Evolutionary conservation across 2,797 vertebrate species (phyloP).

Genomic region (Apogon hyalosoma): DNA sequence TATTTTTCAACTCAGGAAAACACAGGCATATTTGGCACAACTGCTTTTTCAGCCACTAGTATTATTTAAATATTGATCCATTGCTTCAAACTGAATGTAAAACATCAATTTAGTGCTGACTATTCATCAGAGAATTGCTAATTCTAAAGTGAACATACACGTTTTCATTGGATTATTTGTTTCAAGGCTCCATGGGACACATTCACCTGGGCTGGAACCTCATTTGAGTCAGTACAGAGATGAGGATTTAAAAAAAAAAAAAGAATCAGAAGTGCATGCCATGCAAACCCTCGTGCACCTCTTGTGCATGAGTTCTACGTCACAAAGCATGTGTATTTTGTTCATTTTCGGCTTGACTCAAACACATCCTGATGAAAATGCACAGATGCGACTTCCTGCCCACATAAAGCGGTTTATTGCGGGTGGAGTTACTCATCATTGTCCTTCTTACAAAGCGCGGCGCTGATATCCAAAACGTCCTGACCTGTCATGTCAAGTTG

Average conservation of each 20-base stretch:
- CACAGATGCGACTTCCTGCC: conserved; percentile 39
- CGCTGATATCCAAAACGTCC: conserved; percentile 19
- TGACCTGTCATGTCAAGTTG: conserved; percentile 45
- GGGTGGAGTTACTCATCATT: conserved; percentile 7
- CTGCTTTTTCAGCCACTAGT: background rate
- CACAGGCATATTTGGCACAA: background rate
- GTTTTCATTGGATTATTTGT: too few relatives aligned
- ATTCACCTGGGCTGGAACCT: background rate
- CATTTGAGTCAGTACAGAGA: background rate
- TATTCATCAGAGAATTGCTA: background rate
- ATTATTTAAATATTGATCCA: background rate
- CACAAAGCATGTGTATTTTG: background rate
- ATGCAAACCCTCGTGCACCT: background rate
- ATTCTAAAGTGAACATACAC: background rate
- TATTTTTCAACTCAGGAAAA: background rate
- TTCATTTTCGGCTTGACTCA: conserved; percentile 1
- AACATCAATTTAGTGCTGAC: background rate
- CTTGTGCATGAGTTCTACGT: background rate
- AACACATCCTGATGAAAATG: conserved; percentile 9
- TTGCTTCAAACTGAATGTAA: background rate
- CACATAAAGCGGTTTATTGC: background rate
- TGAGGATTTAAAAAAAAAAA: background rate
- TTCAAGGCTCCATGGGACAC: too few relatives aligned
- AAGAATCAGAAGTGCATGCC: background rate
- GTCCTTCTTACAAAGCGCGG: conserved; percentile 3